Evolutionary conservation across 2,888 invertebrate species (phyloP).

Genomic region (Synergus laeviventris): DNA sequence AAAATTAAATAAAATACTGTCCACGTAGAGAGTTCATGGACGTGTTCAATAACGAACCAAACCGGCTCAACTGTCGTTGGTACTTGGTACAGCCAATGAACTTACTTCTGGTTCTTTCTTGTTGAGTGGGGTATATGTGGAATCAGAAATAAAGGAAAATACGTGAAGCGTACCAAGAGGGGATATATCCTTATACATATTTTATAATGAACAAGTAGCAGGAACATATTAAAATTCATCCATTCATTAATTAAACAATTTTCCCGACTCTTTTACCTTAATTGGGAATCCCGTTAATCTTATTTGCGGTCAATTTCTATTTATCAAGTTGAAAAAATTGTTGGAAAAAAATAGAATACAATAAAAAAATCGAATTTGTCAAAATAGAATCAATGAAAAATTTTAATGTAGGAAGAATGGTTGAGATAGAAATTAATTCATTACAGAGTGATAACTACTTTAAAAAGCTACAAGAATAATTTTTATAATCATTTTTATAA

Average conservation of each 20-base stretch:
- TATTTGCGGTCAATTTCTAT: neutral
- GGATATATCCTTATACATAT: neutral
- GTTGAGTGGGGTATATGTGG: neutral
- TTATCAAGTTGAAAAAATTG: too few relatives aligned
- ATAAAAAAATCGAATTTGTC: too few relatives aligned
- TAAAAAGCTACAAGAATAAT: too few relatives aligned
- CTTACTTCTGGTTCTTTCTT: slow-evolving; percentile 18
- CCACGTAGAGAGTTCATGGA: slow-evolving; percentile 36
- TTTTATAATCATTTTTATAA: too few relatives aligned
- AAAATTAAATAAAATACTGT: slow-evolving; percentile 2
- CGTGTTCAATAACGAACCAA: slow-evolving; percentile 22
- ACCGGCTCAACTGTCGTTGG: slow-evolving; percentile 31
- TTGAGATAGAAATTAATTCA: too few relatives aligned
- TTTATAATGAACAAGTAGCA: neutral
- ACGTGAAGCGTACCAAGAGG: neutral
- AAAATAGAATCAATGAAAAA: too few relatives aligned
- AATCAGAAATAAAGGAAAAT: slow-evolving; percentile 21
- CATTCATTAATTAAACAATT: neutral
- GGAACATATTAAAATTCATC: neutral
- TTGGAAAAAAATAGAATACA: too few relatives aligned
- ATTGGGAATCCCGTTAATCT: neutral
- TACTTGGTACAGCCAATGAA: neutral
- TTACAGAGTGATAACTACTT: too few relatives aligned
- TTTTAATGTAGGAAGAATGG: too few relatives aligned
- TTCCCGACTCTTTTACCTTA: neutral